Base-by-base conservation (phyloP, 2,113 vertebrate genomes). In the Pandion haliaetus region DNA sequence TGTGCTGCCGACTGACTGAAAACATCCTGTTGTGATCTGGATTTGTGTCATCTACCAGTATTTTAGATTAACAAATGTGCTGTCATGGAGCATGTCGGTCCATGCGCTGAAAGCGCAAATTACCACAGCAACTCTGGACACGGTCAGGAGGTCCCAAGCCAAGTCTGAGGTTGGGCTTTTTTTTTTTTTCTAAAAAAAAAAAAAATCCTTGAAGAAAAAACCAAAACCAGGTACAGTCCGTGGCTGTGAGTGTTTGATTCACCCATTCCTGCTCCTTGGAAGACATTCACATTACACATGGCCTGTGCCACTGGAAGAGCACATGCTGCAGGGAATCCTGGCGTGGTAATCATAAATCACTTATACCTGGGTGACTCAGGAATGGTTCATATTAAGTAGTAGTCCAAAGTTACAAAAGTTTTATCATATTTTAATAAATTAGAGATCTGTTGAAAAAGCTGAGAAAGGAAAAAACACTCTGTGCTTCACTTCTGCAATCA, bases 371-470 rank as follows among this genome's bases (percentile, higher is more conserved):
- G 50, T 52, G 36, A 62, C 24, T 70, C 29, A 31, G 59, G 54
- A 93, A 92, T 57, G 34, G 88, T 93, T 94, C 59, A 26, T 71
- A 92, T 62, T 76, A 93, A 88, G 49, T 17, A 40, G 42, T 9
- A 44, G 44, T 72, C 31, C 77, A 95, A 93, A 95, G 23, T 47
- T 77, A 67, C 24, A 58, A 5, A 72, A 59, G 38, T 79, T 94
- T 92, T 47, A 94, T 69, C 42, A 34, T 82, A 83, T 93, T 86
- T 93, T 88, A 91, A 90, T 80, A 72, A 92, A 90, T 42, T 87
- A 76, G 59, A 92, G 45, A 72, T 45, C 45, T 82, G 40, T 76
- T 88, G 76, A 88, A 95, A 95, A 94, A 76, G 10, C 34, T 54
- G 57, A 96, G 63, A 87, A 95, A 85, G 63, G 34, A 93, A 76